Evolutionary conservation across 2,888 invertebrate genomes (phyloP), one percentile per base, ranked within the genome.

Genomic region (Oxystoma pomonae): DNA sequence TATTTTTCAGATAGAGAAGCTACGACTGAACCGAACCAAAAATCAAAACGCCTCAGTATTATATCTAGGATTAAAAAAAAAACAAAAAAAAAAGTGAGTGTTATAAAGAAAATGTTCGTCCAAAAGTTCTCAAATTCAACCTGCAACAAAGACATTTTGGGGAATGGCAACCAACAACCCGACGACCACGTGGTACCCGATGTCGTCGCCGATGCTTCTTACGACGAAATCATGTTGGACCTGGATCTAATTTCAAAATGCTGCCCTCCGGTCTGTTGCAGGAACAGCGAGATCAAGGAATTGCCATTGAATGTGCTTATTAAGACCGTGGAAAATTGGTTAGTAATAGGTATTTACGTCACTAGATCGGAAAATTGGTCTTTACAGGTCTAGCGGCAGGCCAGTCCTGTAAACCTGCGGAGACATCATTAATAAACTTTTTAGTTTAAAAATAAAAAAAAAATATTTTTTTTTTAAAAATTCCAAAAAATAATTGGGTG

Each of bases 261-360:
- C 20, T 66, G 55, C 51, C 59, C 17, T 57, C 65, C 3, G 12
- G 12, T 35, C 5, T 35, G 35, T 35, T 35, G 35, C 50, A 62
- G 58, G 20, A 20, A 55, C 18, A 65, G 1, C 57, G 67, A 65
- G n/a, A 65, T 65, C 9, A 65, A 63, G 12, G 67, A 67, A 21
- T 21, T 67, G 55, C 65, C 65, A 5, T 19, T 67, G 21, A 65
- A 67, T 49, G 59, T 67, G 9, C 63, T 63, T 9, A 63, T 65
- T 9, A 67, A 67, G 55, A 61, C 65, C 57, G 67, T 67, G 20
- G 67, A 67, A 19, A 67, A 63, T 57, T 65, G 65, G 65, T 55
- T 65, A 59, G 67, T 35, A 35, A n/a, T n/a, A n/a, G n/a, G n/a
- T 35, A 35, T 35, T 35, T 35, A 35, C 35, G 3, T 35, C 3